phyloP scores from a whole-genome alignment of 2,113 vertebrate genomes.

The Campylomormyrus tamandua region DNA sequence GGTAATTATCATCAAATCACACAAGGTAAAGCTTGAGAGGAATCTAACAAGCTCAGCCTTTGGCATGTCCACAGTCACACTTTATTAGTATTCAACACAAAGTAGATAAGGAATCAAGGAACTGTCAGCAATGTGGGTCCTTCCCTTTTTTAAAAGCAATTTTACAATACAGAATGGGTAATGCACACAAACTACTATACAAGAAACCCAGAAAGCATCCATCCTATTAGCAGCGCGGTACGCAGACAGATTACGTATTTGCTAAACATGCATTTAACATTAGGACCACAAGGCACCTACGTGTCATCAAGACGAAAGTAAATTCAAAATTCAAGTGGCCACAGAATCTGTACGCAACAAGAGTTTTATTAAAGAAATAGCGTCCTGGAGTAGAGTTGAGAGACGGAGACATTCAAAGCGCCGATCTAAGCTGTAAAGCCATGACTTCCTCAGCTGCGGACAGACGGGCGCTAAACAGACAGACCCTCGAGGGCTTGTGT shows the following conservation, averaged over 20 bases:
- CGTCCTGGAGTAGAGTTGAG: neutral
- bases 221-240: neutral
- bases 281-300: neutral
- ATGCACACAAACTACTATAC: neutral
- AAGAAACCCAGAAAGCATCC: neutral
- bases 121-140: neutral
- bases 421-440: neutral
- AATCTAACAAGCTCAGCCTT: neutral
- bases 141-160: neutral
- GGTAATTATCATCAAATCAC: slow-evolving; percentile 1
- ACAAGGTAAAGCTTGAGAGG: neutral
- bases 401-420: neutral
- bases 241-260: neutral
- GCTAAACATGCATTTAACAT: neutral
- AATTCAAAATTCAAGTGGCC: neutral
- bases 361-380: neutral
- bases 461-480: too few relatives aligned
- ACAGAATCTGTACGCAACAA: neutral
- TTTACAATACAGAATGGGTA: neutral
- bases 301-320: neutral
- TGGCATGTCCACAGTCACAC: neutral
- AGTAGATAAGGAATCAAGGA: neutral
- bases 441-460: neutral
- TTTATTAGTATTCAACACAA: neutral
- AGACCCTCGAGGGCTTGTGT: too few relatives aligned